Evolutionary conservation across 2,797 vertebrate species (phyloP).

Genomic region (Rhabdomys pumilio): DNA sequence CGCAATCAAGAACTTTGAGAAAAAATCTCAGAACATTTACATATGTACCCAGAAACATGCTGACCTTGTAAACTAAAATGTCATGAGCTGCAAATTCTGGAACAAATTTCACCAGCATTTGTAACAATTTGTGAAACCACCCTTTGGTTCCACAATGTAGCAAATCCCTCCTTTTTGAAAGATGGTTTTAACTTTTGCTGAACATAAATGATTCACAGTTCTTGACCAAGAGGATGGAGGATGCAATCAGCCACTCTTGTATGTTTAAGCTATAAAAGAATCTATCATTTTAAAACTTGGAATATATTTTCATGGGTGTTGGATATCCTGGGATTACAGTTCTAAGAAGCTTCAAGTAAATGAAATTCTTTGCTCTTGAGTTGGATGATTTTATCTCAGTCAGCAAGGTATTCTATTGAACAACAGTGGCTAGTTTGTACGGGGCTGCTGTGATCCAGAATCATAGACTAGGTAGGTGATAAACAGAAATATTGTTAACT

Average conservation of each 20-base stretch:
- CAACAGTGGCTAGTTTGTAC: background rate
- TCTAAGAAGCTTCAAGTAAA: background rate
- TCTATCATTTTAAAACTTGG: background rate
- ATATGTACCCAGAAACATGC: background rate
- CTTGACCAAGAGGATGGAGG: background rate
- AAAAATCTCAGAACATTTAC: background rate
- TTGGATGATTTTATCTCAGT: background rate
- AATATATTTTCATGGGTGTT: background rate
- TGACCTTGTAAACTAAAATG: background rate
- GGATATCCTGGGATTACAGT: background rate
- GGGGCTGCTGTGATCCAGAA: background rate
- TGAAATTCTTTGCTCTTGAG: background rate
- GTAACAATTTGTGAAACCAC: background rate
- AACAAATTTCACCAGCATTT: background rate
- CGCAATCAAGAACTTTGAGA: background rate
- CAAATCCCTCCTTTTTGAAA: background rate
- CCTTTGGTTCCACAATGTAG: background rate
- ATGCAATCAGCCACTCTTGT: background rate
- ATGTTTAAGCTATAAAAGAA: background rate
- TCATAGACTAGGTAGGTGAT: background rate
- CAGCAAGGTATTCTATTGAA: background rate
- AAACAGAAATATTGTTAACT: background rate
- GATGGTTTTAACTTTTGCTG: background rate
- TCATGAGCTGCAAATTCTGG: background rate
- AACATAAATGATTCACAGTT: background rate